Evolutionary conservation across 2,113 vertebrate genomes (phyloP).

Genomic region (Eulemur rufifrons): DNA sequence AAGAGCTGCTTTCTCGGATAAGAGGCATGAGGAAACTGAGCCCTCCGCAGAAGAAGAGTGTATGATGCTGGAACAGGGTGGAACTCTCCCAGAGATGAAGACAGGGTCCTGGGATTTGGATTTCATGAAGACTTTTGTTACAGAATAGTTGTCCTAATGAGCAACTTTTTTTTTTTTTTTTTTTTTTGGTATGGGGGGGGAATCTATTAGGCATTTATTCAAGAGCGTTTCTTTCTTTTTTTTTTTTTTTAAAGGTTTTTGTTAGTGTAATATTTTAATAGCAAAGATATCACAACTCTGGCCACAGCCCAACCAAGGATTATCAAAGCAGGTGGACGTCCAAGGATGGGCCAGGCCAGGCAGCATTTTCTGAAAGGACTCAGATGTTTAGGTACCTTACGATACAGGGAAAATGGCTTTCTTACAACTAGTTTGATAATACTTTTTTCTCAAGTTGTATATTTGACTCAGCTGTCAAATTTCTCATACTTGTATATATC

Average conservation of each 20-base stretch:
- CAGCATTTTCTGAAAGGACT: constrained; percentile 65
- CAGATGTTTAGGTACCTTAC: constrained; percentile 73
- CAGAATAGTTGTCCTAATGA: constrained; percentile 80
- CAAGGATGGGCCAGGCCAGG: constrained; percentile 52
- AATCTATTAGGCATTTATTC: constrained; percentile 79
- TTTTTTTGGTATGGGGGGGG: not conserved
- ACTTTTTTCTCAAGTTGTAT: constrained; percentile 77
- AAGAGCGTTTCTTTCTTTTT: constrained; percentile 79
- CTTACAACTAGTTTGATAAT: constrained; percentile 76
- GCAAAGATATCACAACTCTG: constrained; percentile 75
- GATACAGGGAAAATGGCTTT: constrained; percentile 73
- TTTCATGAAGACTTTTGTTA: constrained; percentile 82
- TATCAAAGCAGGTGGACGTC: constrained; percentile 70
- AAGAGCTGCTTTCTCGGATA: constrained; percentile 95
- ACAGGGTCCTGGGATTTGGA: constrained; percentile 78
- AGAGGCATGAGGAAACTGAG: constrained; percentile 98
- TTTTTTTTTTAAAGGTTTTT: constrained; percentile 82
- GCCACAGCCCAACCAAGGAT: constrained; percentile 76
- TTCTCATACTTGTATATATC: constrained; percentile 85
- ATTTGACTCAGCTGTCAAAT: constrained; percentile 81
- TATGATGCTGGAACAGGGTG: constrained; percentile 85
- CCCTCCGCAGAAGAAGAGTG: constrained; percentile 94
- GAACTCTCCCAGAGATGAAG: constrained; percentile 72
- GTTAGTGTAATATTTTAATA: constrained; percentile 81
- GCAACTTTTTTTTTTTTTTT: constrained; percentile 72